phyloP scores from a whole-genome alignment of 2,888 invertebrate species.

The Pecten maximus region DNA sequence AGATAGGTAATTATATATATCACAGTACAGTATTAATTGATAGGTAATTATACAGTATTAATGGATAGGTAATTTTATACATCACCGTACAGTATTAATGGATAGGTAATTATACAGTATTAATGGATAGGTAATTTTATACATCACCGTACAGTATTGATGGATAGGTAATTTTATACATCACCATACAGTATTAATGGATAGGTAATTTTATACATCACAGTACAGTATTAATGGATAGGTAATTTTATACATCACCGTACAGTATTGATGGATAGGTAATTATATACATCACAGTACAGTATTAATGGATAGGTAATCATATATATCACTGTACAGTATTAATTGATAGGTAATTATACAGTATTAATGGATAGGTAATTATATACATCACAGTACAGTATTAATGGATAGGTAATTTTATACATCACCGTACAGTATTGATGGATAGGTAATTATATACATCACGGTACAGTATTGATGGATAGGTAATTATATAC shows the following conservation, averaged over 20 bases:
- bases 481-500: no score
- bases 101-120: not conserved
- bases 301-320: no score
- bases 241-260: not conserved
- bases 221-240: not conserved
- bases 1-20: not conserved
- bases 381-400: no score
- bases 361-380: no score
- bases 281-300: no score
- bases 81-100: not conserved
- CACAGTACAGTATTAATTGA: not conserved
- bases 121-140: not conserved
- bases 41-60: not conserved
- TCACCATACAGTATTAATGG: not conserved
- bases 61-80: not conserved
- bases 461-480: no score
- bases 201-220: not conserved
- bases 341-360: not conserved
- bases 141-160: not conserved
- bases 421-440: no score
- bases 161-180: not conserved
- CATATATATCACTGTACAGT: not conserved
- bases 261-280: not conserved
- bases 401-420: no score
- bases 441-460: no score